Evolutionary conservation across 1,140 invertebrate genomes (phyloP).

Genomic region (Drosophila busckii): DNA sequence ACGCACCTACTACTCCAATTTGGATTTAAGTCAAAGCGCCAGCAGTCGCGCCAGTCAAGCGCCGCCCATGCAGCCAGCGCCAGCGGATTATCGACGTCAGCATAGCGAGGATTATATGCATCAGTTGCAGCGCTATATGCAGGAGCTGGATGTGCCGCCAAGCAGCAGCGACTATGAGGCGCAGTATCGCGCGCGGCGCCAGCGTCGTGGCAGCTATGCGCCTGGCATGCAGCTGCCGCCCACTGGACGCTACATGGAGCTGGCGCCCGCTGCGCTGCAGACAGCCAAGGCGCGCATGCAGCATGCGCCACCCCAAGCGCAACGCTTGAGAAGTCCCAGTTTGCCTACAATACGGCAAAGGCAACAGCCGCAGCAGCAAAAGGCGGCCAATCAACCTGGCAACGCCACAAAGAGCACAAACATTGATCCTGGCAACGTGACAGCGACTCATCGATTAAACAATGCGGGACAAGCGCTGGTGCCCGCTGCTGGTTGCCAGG

Average conservation of each 20-base stretch:
- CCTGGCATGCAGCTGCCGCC: slow-evolving; percentile 51
- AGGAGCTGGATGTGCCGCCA: slow-evolving; percentile 60
- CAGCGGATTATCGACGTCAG: slow-evolving; percentile 6
- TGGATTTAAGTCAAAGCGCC: slow-evolving; percentile 63
- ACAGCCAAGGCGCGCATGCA: slow-evolving; percentile 74
- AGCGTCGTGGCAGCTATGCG: slow-evolving; percentile 52
- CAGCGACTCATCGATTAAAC: slow-evolving; percentile 53
- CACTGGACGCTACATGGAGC: slow-evolving; percentile 44
- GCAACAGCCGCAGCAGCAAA: slow-evolving; percentile 26
- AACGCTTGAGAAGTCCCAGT: slow-evolving; percentile 71
- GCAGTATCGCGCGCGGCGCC: too few species aligned
- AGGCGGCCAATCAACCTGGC: slow-evolving; percentile 31
- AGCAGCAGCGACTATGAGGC: too few species aligned
- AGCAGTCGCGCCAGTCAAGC: slow-evolving; percentile 42
- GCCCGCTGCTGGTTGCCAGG: slow-evolving; percentile 79
- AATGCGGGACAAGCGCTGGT: slow-evolving; percentile 14
- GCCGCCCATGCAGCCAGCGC: slow-evolving; percentile 6
- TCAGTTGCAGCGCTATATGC: slow-evolving; percentile 61
- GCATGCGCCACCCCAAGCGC: slow-evolving; percentile 32
- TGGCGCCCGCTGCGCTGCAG: slow-evolving; percentile 56
- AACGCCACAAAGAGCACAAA: slow-evolving; percentile 33
- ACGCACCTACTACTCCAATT: slow-evolving; percentile 75
- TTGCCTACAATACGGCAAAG: slow-evolving; percentile 65
- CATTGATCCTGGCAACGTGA: slow-evolving; percentile 58
- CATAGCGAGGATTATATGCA: slow-evolving; percentile 56